phyloP scores from a whole-genome alignment of 2,888 invertebrate genomes.

The Rhopalosiphum nymphaeae region DNA sequence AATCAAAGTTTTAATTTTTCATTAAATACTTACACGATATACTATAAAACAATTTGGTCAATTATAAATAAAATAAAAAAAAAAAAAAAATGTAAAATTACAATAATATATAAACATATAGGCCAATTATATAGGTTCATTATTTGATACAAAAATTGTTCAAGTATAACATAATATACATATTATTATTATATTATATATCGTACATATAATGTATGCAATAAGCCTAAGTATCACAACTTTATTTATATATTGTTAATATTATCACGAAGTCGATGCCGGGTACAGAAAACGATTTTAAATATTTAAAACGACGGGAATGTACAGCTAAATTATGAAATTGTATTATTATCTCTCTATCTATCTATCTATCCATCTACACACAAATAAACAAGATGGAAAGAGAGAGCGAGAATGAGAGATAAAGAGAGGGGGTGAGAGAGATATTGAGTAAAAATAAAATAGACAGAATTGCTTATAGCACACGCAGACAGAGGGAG shows the following conservation, averaged over 20 bases:
- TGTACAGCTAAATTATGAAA: background rate
- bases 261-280: background rate
- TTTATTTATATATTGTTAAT: conserved; percentile 26
- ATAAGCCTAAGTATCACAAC: conserved; percentile 53
- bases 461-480: background rate
- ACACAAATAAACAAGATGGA: background rate
- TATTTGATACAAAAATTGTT: conserved; percentile 51
- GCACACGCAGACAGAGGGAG: background rate
- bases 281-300: background rate
- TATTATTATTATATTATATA: conserved; percentile 11
- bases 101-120: conserved; percentile 9
- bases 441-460: conserved; percentile 11
- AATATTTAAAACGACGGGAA: conserved; percentile 5
- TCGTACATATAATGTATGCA: background rate
- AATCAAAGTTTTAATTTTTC: background rate
- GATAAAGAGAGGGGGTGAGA: background rate
- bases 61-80: conserved; percentile 19
- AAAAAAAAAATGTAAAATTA: background rate
- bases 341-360: background rate
- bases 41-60: conserved; percentile 52
- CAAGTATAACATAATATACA: conserved; percentile 11
- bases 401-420: background rate
- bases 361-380: background rate
- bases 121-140: conserved; percentile 14
- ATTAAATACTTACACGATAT: conserved; percentile 15